Percentiles rank a stretch among this genome's conserved stretches.
Evolutionary conservation across 2,797 vertebrate species (phyloP).

Genomic region (Falco naumanni): DNA sequence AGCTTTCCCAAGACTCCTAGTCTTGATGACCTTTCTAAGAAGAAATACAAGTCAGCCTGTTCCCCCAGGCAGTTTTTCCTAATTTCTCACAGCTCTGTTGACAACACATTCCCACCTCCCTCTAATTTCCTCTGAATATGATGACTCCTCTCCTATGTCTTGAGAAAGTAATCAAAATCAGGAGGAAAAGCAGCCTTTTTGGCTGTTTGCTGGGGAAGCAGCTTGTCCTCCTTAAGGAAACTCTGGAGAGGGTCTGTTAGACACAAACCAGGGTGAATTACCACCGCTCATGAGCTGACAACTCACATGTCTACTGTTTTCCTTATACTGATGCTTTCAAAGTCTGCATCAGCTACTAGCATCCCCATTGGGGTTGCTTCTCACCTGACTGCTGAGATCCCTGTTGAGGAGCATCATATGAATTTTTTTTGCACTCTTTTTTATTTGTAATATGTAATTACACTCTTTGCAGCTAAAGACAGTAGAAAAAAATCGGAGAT

Average conservation of each 20-base stretch:
- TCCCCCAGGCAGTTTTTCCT: constrained; percentile 33
- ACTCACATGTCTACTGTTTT: not conserved
- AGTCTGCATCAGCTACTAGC: not conserved
- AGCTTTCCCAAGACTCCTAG: constrained; percentile 34
- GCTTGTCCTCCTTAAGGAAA: constrained; percentile 18
- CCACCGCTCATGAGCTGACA: not conserved
- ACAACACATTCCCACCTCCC: constrained; percentile 22
- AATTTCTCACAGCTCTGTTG: constrained; percentile 45
- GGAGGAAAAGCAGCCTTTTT: not conserved
- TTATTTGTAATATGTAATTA: not conserved
- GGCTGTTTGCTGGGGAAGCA: not conserved
- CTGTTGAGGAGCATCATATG: not conserved
- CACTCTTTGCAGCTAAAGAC: not conserved
- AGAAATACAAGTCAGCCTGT: constrained; percentile 27
- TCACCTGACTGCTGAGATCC: not conserved
- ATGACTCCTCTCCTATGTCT: not conserved
- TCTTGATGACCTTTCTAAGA: constrained; percentile 52
- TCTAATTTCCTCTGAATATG: constrained; percentile 42
- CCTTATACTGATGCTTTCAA: not conserved
- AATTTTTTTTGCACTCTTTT: not conserved
- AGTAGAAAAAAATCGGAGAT: not conserved
- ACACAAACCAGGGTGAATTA: not conserved
- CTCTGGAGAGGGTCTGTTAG: not conserved
- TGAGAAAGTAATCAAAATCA: not conserved
- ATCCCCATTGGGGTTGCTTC: not conserved